phyloP scores from a whole-genome alignment of 2,113 vertebrate genomes.

The Mus spicilegus region DNA sequence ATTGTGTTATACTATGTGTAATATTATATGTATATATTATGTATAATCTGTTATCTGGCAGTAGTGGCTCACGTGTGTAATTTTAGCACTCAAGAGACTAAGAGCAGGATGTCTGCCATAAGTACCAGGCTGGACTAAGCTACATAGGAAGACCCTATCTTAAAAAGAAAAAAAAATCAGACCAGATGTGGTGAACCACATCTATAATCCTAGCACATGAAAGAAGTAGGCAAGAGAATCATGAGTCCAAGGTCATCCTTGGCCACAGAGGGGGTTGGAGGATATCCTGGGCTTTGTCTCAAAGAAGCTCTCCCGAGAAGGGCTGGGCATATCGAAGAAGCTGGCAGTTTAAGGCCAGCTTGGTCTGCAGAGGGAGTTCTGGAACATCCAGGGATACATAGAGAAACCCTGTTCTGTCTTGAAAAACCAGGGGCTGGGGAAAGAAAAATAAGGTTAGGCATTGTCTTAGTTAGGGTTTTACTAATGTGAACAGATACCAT shows the following conservation, averaged over 20 bases:
- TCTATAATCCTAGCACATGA: neutral
- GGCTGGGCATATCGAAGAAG: neutral
- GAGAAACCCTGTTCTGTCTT: too few species aligned
- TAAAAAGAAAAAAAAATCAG: neutral
- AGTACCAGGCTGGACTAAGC: neutral
- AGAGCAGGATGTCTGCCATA: neutral
- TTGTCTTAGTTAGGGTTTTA: too few species aligned
- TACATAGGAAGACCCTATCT: neutral
- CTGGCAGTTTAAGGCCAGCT: neutral
- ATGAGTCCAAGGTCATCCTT: too few species aligned
- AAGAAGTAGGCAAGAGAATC: too few species aligned
- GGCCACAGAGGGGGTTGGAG: neutral
- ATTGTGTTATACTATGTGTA: too few species aligned
- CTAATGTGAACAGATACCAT: too few species aligned
- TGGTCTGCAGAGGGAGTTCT: neutral
- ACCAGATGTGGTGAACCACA: neutral
- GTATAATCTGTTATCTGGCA: neutral
- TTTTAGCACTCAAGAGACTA: neutral
- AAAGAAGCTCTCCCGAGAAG: neutral
- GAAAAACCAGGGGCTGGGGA: too few species aligned
- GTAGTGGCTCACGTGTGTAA: neutral
- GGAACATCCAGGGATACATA: neutral
- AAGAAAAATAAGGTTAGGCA: neutral
- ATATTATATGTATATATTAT: neutral
- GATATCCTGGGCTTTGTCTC: neutral